Evolutionary conservation across 1,140 invertebrate species (phyloP).

Genomic region (Phymastichus coffea): DNA sequence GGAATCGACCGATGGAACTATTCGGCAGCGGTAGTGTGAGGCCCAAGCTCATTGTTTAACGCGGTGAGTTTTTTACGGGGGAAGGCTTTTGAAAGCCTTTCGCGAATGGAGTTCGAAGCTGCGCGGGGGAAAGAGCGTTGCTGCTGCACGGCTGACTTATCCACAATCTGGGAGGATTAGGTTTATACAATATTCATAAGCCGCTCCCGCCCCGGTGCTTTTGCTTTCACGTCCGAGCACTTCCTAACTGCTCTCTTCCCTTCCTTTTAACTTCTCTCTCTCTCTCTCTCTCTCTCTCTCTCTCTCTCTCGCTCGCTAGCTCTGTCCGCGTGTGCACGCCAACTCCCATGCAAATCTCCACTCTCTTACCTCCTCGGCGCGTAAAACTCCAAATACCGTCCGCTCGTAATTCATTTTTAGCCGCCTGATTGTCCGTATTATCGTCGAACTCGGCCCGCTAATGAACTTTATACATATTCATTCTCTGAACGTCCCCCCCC

Average conservation of each 20-base stretch:
- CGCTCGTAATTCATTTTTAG: constrained; percentile 7
- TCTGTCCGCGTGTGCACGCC: neutral
- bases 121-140: constrained; percentile 21
- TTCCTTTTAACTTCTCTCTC: constrained; percentile 1
- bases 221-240: constrained; percentile 8
- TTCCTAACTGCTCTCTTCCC: constrained; percentile 16
- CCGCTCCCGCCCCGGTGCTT: constrained; percentile 32
- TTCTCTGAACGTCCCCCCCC: too few relatives aligned
- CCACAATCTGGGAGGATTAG: constrained; percentile 51
- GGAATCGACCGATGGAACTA: neutral
- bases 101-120: constrained; percentile 36
- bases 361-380: neutral
- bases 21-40: neutral
- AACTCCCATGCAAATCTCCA: constrained; percentile 10
- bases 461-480: constrained; percentile 16
- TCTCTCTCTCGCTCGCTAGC: too few relatives aligned
- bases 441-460: neutral
- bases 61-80: neutral
- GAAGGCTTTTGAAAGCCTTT: constrained; percentile 35
- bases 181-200: constrained; percentile 54
- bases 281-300: too few relatives aligned
- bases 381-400: constrained; percentile 3
- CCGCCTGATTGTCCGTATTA: neutral
- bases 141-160: constrained; percentile 42
- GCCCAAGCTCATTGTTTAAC: neutral